Evolutionary conservation across 2,797 vertebrate genomes (phyloP).

Genomic region (Picus viridis): DNA sequence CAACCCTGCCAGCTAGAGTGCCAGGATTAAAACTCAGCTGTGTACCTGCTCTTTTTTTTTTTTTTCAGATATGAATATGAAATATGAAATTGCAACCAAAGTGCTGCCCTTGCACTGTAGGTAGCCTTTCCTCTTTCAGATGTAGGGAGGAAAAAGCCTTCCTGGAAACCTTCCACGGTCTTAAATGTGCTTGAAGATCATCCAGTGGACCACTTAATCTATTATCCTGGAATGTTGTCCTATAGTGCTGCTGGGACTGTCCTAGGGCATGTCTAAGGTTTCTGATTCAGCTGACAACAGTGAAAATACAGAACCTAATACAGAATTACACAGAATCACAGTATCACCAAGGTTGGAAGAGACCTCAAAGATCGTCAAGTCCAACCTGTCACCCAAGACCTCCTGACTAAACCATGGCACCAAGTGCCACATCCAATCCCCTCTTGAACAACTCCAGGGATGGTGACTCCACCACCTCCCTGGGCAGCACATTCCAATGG

Average conservation of each 20-base stretch:
- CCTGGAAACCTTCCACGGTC: neutral
- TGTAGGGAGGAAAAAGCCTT: accelerated
- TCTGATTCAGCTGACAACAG: neutral
- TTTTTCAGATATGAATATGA: neutral
- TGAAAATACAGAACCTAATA: too few species aligned
- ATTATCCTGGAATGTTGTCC: neutral
- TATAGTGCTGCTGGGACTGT: accelerated
- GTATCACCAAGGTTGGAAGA: too few species aligned
- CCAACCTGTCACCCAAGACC: too few species aligned
- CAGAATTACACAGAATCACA: too few species aligned
- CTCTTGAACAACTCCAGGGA: too few species aligned
- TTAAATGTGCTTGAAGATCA: neutral
- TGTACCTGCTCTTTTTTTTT: neutral
- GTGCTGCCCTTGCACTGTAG: neutral
- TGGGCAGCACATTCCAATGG: too few species aligned
- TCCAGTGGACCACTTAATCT: neutral
- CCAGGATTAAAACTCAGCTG: neutral
- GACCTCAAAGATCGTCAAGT: too few species aligned
- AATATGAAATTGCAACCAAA: neutral
- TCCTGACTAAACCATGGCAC: too few species aligned
- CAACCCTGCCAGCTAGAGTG: neutral
- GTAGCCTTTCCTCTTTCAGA: neutral
- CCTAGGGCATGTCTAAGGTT: neutral
- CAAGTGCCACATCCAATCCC: too few species aligned
- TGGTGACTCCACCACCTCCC: too few species aligned